phyloP scores from a whole-genome alignment of 2,113 vertebrate genomes.

The Alexandromys fortis region DNA sequence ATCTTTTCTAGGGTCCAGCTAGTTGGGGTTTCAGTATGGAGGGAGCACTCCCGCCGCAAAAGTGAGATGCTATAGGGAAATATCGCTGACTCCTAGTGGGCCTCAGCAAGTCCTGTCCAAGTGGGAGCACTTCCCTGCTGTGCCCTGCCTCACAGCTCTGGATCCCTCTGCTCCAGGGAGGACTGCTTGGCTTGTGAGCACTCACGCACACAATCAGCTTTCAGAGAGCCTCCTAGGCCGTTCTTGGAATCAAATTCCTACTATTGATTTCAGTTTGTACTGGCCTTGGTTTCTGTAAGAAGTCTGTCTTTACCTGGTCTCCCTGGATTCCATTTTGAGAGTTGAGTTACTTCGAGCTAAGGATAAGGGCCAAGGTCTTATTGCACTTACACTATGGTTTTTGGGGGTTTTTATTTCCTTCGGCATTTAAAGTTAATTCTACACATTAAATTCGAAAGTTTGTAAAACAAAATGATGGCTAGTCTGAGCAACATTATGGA shows the following conservation, averaged over 20 bases:
- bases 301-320: constrained; percentile 15
- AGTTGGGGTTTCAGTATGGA: not conserved
- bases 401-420: too few relatives aligned
- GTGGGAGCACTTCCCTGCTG: not conserved
- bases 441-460: not conserved
- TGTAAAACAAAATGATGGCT: too few relatives aligned
- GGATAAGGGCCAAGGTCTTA: too few relatives aligned
- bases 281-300: not conserved
- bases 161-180: not conserved
- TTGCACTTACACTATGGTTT: not conserved
- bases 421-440: not conserved
- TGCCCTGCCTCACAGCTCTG: not conserved
- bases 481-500: constrained; percentile 53
- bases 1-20: not conserved
- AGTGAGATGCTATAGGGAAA: not conserved
- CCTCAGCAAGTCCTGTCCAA: not conserved
- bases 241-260: not conserved
- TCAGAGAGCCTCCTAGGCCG: not conserved
- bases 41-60: not conserved
- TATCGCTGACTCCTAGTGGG: not conserved
- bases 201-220: not conserved
- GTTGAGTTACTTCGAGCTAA: not conserved
- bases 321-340: constrained; percentile 7
- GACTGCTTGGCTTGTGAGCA: not conserved
- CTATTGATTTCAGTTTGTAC: not conserved